phyloP scores from a whole-genome alignment of 2,797 vertebrate genomes.

The Malurus splendens region DNA sequence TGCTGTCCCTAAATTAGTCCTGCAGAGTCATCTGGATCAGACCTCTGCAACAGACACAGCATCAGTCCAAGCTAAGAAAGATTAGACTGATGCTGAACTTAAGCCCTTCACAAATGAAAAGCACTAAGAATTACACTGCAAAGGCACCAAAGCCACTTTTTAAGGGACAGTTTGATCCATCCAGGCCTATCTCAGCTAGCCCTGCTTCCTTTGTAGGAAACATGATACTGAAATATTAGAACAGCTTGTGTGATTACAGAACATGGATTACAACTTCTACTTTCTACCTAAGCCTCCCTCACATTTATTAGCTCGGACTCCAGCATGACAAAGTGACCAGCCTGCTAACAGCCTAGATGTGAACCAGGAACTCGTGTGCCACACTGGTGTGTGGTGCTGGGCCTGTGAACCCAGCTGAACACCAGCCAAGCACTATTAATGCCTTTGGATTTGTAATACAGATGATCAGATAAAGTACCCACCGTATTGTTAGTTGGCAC shows the following conservation, averaged over 20 bases:
- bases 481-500: constrained; percentile 14
- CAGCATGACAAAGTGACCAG: not conserved
- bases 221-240: not conserved
- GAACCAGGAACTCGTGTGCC: not conserved
- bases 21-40: not conserved
- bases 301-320: fast-evolving
- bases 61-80: not conserved
- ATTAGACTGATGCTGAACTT: not conserved
- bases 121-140: not conserved
- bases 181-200: not conserved
- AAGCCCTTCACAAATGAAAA: not conserved
- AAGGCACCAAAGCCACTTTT: not conserved
- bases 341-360: not conserved
- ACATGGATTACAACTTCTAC: not conserved
- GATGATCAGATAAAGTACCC: constrained; percentile 28
- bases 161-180: not conserved
- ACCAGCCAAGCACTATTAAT: not conserved
- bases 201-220: not conserved
- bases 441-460: not conserved
- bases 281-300: not conserved
- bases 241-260: not conserved
- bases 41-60: not conserved
- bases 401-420: not conserved
- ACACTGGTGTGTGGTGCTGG: not conserved
- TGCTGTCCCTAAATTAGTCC: not conserved